Evolutionary conservation across 2,888 invertebrate genomes (phyloP).

Genomic region (Auanema freiburgensis): DNA sequence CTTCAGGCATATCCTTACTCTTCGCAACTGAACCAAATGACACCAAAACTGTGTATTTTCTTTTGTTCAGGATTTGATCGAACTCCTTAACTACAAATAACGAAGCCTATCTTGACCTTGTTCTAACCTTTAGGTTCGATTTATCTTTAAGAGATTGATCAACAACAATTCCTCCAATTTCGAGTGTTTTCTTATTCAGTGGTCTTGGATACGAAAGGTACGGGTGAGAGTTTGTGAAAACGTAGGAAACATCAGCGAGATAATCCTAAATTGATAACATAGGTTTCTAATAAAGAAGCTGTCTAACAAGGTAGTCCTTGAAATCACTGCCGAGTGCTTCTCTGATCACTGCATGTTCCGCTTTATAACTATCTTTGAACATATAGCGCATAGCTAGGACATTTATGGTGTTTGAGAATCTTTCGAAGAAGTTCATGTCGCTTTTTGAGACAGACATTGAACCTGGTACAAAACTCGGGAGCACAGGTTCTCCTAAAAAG

Average conservation of each 20-base stretch:
- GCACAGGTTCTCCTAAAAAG: constrained; percentile 16
- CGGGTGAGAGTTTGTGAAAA: constrained; percentile 16
- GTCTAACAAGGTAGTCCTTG: neutral
- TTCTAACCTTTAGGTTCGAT: neutral
- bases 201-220: constrained; percentile 18
- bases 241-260: constrained; percentile 3
- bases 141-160: neutral
- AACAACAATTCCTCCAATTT: constrained; percentile 15
- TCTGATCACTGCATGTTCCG: neutral
- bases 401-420: neutral
- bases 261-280: constrained; percentile 8
- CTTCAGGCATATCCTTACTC: constrained; percentile 28
- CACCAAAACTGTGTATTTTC: constrained; percentile 24
- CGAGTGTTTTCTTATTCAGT: constrained; percentile 9
- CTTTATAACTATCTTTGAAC: neutral
- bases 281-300: neutral
- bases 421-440: constrained; percentile 14
- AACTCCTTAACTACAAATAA: constrained; percentile 16
- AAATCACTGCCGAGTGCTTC: constrained; percentile 4
- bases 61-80: constrained; percentile 20
- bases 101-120: neutral
- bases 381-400: neutral
- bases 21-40: constrained; percentile 33
- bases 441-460: neutral
- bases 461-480: constrained; percentile 23